Base-by-base conservation (phyloP, 1,140 invertebrate genomes). In the Calliphora vicina region DNA sequence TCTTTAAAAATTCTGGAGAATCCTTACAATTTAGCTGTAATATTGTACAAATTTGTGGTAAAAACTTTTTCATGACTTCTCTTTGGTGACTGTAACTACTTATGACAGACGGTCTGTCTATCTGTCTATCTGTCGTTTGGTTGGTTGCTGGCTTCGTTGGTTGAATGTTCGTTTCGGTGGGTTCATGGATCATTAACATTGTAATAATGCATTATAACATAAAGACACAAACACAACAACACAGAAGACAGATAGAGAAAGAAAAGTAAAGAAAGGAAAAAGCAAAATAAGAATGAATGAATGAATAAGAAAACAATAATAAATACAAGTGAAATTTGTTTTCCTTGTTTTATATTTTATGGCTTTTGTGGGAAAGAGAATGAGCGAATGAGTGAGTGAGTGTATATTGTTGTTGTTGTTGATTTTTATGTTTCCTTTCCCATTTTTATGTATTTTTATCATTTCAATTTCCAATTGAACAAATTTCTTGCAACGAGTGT, bases 401-500 rank as follows among this genome's bases (percentile, higher is more conserved):
- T 57, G 45, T 12, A 17, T 57, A 15, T n/a, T n/a, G n/a, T n/a
- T 57, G 50, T 57, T 57, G n/a, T 57, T 57, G 0, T 23, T 67
- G 61, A n/a, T 67, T 67, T 67, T 67, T 23, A 57, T 57, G 17
- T 67, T 67, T 25, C n/a, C 6, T 67, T n/a, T 67, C 9, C 20
- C 50, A 57, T 67, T 67, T n/a, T 67, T 67, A 67, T 67, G n/a
- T 67, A 20, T 67, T 67, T 67, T 67, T 67, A 67, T 67, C 61
- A 67, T 67, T 67, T 23, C n/a, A 67, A 67, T 67, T 67, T 67
- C 61, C 61, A 67, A 67, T 23, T 67, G 61, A 67, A 23, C 61
- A 67, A 67, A 20, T 23, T 67, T 67, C 61, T 20, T 67, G 20
- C 8, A 20, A 67, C 57, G 20, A n/a, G n/a, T 13, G 17, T 15